phyloP scores from a whole-genome alignment of 2,888 invertebrate species.

The Papilio protenor region DNA sequence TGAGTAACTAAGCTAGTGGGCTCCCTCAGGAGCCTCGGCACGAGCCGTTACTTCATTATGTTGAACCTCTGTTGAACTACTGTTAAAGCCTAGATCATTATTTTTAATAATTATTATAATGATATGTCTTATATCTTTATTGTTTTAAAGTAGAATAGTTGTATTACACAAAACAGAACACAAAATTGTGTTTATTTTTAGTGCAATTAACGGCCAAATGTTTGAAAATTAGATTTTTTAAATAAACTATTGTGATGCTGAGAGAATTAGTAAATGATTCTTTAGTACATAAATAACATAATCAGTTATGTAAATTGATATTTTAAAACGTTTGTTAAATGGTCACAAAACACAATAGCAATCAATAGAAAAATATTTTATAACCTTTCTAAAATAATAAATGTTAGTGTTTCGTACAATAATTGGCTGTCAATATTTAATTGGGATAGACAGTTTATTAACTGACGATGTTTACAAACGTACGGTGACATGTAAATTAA shows the following conservation, averaged over 20 bases:
- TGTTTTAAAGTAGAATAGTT: background rate
- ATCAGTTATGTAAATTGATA: slow-evolving; percentile 5
- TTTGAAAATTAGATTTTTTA: background rate
- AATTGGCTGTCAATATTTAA: background rate
- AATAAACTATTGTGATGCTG: background rate
- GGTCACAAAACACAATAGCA: background rate
- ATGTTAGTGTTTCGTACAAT: background rate
- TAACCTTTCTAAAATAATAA: background rate
- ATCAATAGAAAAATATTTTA: background rate
- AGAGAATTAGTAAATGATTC: background rate
- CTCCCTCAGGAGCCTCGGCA: no score
- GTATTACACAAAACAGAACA: background rate
- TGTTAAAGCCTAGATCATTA: no score
- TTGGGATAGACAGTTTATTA: background rate
- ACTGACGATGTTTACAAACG: background rate
- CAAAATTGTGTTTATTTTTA: background rate
- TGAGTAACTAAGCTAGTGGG: no score
- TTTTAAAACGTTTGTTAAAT: slow-evolving; percentile 8
- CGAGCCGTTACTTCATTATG: no score
- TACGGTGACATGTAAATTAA: slow-evolving; percentile 1
- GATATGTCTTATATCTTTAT: background rate
- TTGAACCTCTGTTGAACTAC: no score
- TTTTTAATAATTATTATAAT: no score
- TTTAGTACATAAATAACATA: background rate
- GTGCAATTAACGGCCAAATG: background rate